These are phyloP conservation scores for Bugulina stolonifera DNA, from an alignment of 2,888 invertebrate species.

Conservation along the genomic window DNA sequence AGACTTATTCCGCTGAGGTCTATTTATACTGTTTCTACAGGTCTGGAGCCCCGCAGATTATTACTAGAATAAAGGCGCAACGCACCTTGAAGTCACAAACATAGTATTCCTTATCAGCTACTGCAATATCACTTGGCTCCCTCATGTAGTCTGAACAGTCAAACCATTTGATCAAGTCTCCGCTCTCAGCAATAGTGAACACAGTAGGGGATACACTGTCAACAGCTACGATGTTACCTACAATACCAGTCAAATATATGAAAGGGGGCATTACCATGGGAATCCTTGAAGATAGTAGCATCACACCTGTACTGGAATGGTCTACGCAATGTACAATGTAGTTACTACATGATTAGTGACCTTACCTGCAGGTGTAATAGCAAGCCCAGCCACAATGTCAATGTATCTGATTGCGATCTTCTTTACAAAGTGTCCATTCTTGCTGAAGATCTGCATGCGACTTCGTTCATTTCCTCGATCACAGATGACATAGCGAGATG, in stretches of 20 bases:
- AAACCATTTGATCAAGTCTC: constrained; percentile 89
- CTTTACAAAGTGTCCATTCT: constrained; percentile 88
- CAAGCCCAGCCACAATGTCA: constrained; percentile 76
- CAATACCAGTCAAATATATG: too few species aligned
- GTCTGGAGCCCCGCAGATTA: too few species aligned
- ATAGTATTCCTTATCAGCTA: constrained; percentile 79
- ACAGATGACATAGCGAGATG: constrained; percentile 71
- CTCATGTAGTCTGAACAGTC: constrained; percentile 96
- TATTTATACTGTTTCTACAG: too few species aligned
- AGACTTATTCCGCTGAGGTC: too few species aligned
- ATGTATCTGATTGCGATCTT: constrained; percentile 71
- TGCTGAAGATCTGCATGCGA: constrained; percentile 94
- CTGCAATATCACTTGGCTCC: constrained; percentile 93
- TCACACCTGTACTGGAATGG: too few species aligned
- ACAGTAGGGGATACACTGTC: constrained; percentile 96
- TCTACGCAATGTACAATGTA: too few species aligned
- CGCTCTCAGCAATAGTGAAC: constrained; percentile 84
- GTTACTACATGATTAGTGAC: too few species aligned
- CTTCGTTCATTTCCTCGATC: constrained; percentile 93
- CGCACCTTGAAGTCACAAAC: constrained; percentile 90
- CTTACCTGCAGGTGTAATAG: constrained; percentile 77
- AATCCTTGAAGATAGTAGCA: too few species aligned
- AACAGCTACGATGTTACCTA: constrained; percentile 79
- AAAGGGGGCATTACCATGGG: too few species aligned
- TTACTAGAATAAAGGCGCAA: too few species aligned